A percentile compares a stretch with the other conserved stretches of the same genome.
Conservation (phyloP, 1,140 invertebrate species). For the Drosophila baimaii region DNA sequence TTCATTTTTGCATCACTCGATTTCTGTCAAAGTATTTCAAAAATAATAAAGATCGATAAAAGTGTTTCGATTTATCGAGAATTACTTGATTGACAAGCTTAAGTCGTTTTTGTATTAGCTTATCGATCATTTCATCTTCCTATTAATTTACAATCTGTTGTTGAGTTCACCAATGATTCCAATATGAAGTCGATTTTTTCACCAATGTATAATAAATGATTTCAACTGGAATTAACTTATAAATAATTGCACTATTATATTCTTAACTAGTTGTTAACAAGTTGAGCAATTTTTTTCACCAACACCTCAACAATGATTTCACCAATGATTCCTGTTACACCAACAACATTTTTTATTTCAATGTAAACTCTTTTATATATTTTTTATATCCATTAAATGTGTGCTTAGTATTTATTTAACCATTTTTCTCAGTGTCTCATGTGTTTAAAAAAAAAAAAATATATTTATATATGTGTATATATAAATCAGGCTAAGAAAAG, state of each 20-base stretch:
- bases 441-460: neutral
- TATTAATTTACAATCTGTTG: no score
- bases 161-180: no score
- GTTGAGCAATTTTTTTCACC: neutral
- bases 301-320: neutral
- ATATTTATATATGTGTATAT: no score
- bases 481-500: slow-evolving; percentile 13
- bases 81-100: no score
- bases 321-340: neutral
- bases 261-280: neutral
- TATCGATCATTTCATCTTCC: no score
- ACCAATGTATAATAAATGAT: neutral
- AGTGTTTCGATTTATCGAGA: no score
- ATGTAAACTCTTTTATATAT: neutral
- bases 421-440: slow-evolving; percentile 18
- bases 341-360: neutral
- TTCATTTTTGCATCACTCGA: neutral
- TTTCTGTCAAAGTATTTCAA: neutral
- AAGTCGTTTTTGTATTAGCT: no score
- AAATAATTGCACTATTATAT: no score
- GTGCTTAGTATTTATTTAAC: neutral
- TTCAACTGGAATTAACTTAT: no score
- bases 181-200: neutral
- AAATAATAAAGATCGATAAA: neutral
- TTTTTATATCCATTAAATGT: neutral